These are phyloP conservation scores for Tenthredo notha DNA, from an alignment of 2,888 invertebrate genomes.

Conservation along the genomic window DNA sequence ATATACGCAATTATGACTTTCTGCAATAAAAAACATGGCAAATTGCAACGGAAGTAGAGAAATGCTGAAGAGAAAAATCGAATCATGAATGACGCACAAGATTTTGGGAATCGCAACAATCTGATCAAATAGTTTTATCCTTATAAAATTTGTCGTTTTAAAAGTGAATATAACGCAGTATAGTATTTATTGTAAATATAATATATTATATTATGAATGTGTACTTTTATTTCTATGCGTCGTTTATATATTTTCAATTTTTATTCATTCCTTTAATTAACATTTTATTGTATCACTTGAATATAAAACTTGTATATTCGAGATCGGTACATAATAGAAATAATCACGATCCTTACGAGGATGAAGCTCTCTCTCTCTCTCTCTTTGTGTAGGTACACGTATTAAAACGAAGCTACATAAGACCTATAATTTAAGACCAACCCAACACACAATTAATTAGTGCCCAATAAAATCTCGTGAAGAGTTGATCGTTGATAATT, in stretches of 20 bases:
- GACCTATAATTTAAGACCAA: constrained; percentile 1
- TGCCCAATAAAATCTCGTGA: constrained; percentile 26
- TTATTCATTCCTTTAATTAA: not conserved
- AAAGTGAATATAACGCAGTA: not conserved
- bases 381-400: not conserved
- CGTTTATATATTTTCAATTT: not conserved
- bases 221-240: not conserved
- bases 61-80: not conserved
- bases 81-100: not conserved
- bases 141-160: not conserved
- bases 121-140: not conserved
- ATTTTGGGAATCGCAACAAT: not conserved
- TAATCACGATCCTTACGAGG: not conserved
- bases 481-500: constrained; percentile 13
- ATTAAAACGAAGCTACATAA: not conserved
- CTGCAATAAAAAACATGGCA: not conserved
- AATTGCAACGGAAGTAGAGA: not conserved
- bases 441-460: not conserved
- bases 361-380: not conserved
- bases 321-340: not conserved
- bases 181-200: not conserved
- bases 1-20: not conserved
- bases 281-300: not conserved
- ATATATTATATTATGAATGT: not conserved
- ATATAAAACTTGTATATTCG: not conserved